Conservation (phyloP, 2,797 vertebrate species). For the Danio aesculapii region DNA sequence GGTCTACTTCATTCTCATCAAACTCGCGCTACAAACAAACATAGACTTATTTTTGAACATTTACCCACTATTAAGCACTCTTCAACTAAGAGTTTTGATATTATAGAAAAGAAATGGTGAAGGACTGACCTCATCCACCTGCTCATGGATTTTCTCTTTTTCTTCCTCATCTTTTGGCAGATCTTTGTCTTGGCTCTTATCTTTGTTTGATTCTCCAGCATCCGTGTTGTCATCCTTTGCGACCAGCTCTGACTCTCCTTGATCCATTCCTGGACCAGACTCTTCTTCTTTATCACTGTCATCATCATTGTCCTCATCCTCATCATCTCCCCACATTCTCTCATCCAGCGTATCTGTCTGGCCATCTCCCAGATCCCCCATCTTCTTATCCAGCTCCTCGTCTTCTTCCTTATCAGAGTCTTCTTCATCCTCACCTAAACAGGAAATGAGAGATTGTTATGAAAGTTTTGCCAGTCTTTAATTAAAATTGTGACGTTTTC, state of each 20-base stretch:
- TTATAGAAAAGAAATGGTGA: not conserved
- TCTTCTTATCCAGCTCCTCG: constrained; percentile 93
- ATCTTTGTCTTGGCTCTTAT: constrained; percentile 81
- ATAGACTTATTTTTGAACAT: not conserved
- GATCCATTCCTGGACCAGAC: constrained; percentile 93
- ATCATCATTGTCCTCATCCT: constrained; percentile 78
- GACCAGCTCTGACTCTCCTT: constrained; percentile 92
- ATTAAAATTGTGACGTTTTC: not conserved
- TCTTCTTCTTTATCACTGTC: constrained; percentile 88
- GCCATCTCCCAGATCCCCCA: constrained; percentile 92
- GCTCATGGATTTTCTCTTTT: constrained; percentile 90
- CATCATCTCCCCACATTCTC: constrained; percentile 94
- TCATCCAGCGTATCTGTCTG: constrained; percentile 94
- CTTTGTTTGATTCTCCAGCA: constrained; percentile 80
- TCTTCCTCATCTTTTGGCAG: constrained; percentile 74
- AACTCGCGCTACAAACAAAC: constrained; percentile 85
- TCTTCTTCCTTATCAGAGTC: constrained; percentile 85
- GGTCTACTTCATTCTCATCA: constrained; percentile 94
- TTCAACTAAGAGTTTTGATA: not conserved
- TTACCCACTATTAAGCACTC: not conserved
- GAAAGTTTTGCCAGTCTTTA: not conserved
- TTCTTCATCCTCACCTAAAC: constrained; percentile 80
- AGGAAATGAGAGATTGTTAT: constrained; percentile 22
- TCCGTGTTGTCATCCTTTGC: constrained; percentile 93
- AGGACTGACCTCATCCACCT: constrained; percentile 88